Conservation (phyloP, 2,797 vertebrate species). For the Gymnoscopelus braueri region DNA sequence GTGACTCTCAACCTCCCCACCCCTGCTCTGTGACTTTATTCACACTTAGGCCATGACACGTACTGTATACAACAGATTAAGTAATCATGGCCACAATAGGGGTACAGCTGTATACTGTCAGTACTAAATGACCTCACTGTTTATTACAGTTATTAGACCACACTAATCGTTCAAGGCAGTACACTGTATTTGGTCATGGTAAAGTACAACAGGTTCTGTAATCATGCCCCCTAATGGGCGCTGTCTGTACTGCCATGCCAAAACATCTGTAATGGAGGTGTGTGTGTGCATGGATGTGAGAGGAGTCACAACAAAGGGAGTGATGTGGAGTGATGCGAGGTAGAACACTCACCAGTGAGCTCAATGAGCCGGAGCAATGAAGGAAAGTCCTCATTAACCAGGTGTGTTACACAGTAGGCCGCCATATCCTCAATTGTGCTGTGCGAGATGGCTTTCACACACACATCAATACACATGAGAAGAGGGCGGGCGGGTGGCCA, state of each 20-base stretch:
- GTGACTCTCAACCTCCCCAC: slow-evolving; percentile 26
- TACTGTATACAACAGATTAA: slow-evolving; percentile 53
- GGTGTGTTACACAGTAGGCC: slow-evolving; percentile 25
- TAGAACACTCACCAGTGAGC: slow-evolving; percentile 13
- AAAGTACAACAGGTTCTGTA: slow-evolving; percentile 54
- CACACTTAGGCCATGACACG: slow-evolving; percentile 63
- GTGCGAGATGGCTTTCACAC: neutral
- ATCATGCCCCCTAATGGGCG: slow-evolving; percentile 41
- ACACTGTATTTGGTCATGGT: too few relatives aligned
- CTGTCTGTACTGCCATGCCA: slow-evolving; percentile 42
- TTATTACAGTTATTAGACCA: too few relatives aligned
- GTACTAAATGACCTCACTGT: too few relatives aligned
- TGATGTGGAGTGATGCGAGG: slow-evolving; percentile 9
- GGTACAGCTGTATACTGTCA: too few relatives aligned
- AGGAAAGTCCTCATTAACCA: slow-evolving; percentile 10
- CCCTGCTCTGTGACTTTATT: slow-evolving; percentile 40
- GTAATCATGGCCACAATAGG: slow-evolving; percentile 38
- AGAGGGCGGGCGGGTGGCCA: slow-evolving; percentile 1
- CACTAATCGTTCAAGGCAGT: too few relatives aligned
- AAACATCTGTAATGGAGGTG: slow-evolving; percentile 48
- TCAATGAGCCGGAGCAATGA: neutral
- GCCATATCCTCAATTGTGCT: slow-evolving; percentile 18
- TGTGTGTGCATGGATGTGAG: slow-evolving; percentile 35
- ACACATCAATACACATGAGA: slow-evolving; percentile 44
- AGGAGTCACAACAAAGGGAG: slow-evolving; percentile 41